Evolutionary conservation across 2,888 invertebrate genomes (phyloP), one percentile per base, ranked within the genome.

Genomic region (Diarsia dahlii): DNA sequence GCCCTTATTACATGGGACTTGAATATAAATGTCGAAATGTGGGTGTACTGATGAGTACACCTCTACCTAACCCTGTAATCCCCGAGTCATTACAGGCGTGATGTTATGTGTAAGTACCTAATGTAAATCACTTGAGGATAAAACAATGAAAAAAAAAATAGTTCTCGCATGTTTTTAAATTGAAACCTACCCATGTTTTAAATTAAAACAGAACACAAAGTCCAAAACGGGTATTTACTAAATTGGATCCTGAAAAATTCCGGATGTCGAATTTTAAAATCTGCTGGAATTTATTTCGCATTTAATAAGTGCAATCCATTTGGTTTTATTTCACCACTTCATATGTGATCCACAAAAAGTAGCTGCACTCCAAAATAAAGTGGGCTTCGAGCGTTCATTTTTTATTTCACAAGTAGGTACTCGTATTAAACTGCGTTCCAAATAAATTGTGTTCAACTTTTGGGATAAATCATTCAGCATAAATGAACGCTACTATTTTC

Each of bases 371-470:
- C 34, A 64, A 52, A 74, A 3, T 39, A 39, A 20, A 79, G 10
- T 63, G 50, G 13, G 23, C 48, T 23, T 13, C 13, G 3, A 63
- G 18, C 18, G 48, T 4, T 12, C 2, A 54, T 74, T 80, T 71
- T 39, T 74, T 63, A 63, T 66, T 56, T 63, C 34, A 46, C 4
- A 46, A 3, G 39, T n/a, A n/a, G n/a, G n/a, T 23, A 48, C 28
- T 56, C 3, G 20, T 50, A 63, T 78, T 28, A 20, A 48, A 39
- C 15, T 50, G 15, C 15, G 34, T 56, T 46, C 23, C 6, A 52
- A 60, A 60, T 52, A 70, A 74, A 56, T 48, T 12, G n/a, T 45
- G 9, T 34, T 39, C 52, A 34, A 48, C 23, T 60, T 69, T 80
- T 48, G 12, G 48, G 46, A 69, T 56, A 46, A 71, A 68, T 58